Percentiles rank a stretch among this genome's conserved stretches.
Evolutionary conservation across 2,797 vertebrate species (phyloP).

Genomic region (Hemitrygon akajei): DNA sequence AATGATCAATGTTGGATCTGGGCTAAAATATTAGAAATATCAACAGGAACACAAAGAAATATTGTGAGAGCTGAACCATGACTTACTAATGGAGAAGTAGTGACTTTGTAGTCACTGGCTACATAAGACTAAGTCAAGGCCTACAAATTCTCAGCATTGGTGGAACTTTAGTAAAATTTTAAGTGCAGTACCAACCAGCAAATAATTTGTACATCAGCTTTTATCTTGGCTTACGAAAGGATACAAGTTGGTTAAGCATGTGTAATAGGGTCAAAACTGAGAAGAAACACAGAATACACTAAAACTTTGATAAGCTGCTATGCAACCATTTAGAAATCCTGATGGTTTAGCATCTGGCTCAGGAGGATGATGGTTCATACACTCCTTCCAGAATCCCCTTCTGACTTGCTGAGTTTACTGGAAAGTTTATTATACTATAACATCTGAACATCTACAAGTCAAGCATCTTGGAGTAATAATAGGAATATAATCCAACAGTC

Average conservation of each 20-base stretch:
- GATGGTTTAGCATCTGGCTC: too few relatives aligned
- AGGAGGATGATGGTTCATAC: too few relatives aligned
- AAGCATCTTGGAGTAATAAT: too few relatives aligned
- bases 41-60: background rate
- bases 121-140: background rate
- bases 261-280: background rate
- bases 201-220: background rate
- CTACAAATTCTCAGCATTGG: background rate
- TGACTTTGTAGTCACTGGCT: background rate
- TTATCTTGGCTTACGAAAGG: background rate
- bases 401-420: too few relatives aligned
- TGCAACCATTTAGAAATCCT: too few relatives aligned
- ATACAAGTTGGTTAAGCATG: background rate
- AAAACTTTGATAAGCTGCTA: too few relatives aligned
- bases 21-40: background rate
- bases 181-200: background rate
- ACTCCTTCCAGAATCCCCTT: too few relatives aligned
- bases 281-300: background rate
- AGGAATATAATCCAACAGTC: too few relatives aligned
- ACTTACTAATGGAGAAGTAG: background rate
- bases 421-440: too few relatives aligned
- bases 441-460: too few relatives aligned
- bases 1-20: background rate
- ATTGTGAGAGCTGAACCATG: background rate
- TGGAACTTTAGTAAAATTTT: background rate